These are phyloP conservation scores for Nasonia vitripennis DNA, from an alignment of 1,140 invertebrate genomes.

Conservation along the genomic window DNA sequence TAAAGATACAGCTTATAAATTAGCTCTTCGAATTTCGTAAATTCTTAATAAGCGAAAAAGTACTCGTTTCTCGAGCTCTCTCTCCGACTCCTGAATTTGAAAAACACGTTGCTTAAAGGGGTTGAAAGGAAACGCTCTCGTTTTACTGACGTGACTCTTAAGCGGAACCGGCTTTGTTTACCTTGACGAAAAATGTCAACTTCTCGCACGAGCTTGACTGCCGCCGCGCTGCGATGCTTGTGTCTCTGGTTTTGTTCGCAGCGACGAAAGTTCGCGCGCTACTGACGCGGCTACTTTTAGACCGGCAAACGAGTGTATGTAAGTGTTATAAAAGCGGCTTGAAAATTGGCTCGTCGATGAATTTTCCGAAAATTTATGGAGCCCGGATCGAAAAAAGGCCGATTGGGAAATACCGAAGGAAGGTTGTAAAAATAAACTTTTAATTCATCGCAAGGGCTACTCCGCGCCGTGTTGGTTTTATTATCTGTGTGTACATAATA, in stretches of 20 bases:
- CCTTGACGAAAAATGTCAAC: not conserved
- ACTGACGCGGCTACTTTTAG: not conserved
- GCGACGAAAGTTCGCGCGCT: not conserved
- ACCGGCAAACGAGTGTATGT: not conserved
- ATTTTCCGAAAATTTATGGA: not conserved
- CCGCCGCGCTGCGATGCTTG: no score
- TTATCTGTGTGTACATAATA: no score
- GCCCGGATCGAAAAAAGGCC: no score
- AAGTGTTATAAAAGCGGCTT: not conserved
- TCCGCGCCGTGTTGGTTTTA: no score
- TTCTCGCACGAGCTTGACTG: not conserved
- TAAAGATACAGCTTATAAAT: no score
- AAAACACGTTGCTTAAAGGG: not conserved
- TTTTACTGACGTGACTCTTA: not conserved
- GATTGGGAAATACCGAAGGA: no score
- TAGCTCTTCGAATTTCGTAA: not conserved
- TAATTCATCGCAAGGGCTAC: no score
- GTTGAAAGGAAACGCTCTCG: not conserved
- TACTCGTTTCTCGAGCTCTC: not conserved
- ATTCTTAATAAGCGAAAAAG: not conserved
- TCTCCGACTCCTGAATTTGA: not conserved
- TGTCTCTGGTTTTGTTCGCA: no score
- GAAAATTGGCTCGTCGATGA: not conserved
- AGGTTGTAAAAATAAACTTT: no score
- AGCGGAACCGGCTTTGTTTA: not conserved